Evolutionary conservation across 2,888 invertebrate genomes (phyloP).

Genomic region (Parnassius orleans): DNA sequence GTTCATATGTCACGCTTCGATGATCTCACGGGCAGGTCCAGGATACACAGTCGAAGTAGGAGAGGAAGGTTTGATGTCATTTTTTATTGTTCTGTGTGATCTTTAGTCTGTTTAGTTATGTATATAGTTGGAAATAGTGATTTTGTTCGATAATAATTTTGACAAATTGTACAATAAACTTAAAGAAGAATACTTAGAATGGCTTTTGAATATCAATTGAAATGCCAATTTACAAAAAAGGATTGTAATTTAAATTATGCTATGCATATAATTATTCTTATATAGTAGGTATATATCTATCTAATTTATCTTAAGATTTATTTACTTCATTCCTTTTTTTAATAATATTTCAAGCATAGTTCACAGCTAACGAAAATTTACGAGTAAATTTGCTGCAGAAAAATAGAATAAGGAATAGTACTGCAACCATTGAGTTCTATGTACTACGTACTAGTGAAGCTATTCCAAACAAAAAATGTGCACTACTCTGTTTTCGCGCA

Average conservation of each 20-base stretch:
- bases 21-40: constrained; percentile 57
- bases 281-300: not conserved
- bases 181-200: too few species aligned
- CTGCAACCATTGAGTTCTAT: too few species aligned
- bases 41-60: constrained; percentile 75
- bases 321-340: not conserved
- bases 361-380: too few species aligned
- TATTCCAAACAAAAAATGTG: too few species aligned
- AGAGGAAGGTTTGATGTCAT: constrained; percentile 74
- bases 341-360: not conserved
- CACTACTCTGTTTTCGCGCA: too few species aligned
- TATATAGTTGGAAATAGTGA: not conserved
- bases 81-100: constrained; percentile 44
- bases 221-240: too few species aligned
- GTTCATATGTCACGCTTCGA: constrained; percentile 62
- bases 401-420: too few species aligned
- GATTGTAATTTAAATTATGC: too few species aligned
- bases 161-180: not conserved
- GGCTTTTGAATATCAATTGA: too few species aligned
- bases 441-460: too few species aligned
- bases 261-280: too few species aligned
- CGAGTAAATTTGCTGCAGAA: too few species aligned
- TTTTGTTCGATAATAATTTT: constrained; percentile 8
- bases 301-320: not conserved
- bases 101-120: constrained; percentile 37